Percentiles rank a stretch among this genome's conserved stretches.
These are phyloP conservation scores for Tiaroga cobitis DNA, from an alignment of 2,797 vertebrate genomes.

Conservation along the genomic window DNA sequence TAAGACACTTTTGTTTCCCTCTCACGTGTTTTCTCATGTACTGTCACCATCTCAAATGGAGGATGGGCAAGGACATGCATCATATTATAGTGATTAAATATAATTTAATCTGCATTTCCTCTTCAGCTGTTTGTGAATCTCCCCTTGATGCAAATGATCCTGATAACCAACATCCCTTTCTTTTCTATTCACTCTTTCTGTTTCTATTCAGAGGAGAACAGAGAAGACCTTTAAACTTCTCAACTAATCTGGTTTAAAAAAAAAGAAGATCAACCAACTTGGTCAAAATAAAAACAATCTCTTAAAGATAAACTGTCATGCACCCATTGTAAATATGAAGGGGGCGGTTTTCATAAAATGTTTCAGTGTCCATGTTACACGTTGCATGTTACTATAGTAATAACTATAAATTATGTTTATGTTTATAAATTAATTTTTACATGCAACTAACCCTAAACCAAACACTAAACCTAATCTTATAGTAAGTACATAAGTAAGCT, in stretches of 20 bases:
- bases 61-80: constrained; percentile 9
- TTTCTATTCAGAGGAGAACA: background rate
- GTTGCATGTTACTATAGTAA: no score
- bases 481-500: background rate
- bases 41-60: background rate
- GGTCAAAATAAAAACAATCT: background rate
- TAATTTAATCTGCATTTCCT: constrained; percentile 39
- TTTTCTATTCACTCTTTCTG: background rate
- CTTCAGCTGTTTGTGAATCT: background rate
- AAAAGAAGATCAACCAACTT: background rate
- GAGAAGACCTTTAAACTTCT: background rate
- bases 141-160: background rate
- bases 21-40: background rate
- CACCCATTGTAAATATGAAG: background rate
- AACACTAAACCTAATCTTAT: background rate
- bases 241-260: background rate
- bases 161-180: constrained; percentile 1
- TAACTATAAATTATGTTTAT: background rate
- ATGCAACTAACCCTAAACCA: background rate
- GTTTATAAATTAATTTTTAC: no score
- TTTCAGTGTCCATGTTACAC: no score
- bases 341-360: background rate
- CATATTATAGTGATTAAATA: constrained; percentile 30
- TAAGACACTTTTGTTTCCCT: background rate
- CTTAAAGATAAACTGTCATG: background rate